Evolutionary conservation across 35 echinoderm and acorn worm genomes (phyloP).

Genomic region (Lytechinus variegatus): DNA sequence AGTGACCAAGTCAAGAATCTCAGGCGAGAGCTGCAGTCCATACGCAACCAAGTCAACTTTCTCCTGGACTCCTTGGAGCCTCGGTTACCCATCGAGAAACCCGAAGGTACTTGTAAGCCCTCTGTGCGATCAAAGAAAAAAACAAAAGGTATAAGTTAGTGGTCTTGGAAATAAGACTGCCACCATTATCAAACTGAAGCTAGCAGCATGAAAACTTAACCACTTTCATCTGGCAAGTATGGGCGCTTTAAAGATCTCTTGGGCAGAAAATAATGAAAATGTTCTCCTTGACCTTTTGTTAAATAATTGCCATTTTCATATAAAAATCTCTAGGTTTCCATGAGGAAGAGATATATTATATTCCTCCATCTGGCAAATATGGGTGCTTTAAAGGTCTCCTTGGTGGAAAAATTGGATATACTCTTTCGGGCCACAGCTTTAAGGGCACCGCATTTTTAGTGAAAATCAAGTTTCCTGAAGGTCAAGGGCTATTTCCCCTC

Average conservation of each 20-base stretch:
- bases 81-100: conserved; percentile 59
- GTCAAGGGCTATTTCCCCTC: no score
- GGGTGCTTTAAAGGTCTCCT: no score
- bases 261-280: background rate
- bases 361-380: no score
- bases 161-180: background rate
- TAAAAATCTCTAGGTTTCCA: no score
- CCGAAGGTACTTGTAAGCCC: conserved; percentile 61
- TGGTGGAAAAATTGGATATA: no score
- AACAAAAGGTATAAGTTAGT: background rate
- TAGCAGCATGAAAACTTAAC: conserved; percentile 34
- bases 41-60: conserved; percentile 84
- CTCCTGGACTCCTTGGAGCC: conserved; percentile 88
- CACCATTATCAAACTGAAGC: background rate
- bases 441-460: no score
- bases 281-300: no score
- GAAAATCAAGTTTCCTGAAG: no score
- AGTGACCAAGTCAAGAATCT: conserved; percentile 96
- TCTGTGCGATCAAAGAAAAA: conserved; percentile 16
- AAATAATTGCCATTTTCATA: no score
- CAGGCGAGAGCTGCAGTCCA: conserved; percentile 71
- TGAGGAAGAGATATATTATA: no score
- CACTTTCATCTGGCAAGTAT: background rate
- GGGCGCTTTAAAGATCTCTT: no score
- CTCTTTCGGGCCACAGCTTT: no score